Base-by-base conservation (phyloP, 2,113 vertebrate species). In the Abramis brama region DNA sequence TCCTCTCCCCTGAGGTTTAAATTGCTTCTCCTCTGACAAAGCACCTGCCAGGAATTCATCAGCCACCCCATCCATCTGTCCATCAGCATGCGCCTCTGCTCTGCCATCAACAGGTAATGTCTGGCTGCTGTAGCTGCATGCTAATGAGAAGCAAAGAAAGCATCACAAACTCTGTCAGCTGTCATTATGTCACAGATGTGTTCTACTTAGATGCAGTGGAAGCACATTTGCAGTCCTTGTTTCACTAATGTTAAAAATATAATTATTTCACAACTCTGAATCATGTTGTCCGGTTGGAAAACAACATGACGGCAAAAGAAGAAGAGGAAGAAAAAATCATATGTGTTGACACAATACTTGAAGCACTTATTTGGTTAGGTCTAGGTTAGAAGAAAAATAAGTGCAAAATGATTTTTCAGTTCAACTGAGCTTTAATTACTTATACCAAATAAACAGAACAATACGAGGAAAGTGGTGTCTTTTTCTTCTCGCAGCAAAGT, bases 11-110 rank as follows among this genome's bases (percentile, higher is more conserved):
- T 74, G 86, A 91, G 93, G 91, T 89, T 93, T 89, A 95, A 94
- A 96, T 95, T 95, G 93, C 95, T 94, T 90, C 91, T 92, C 87
- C 91, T 93, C 95, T 96, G 95, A 96, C 95, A 96, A 96, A 96
- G 95, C 94, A 94, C 94, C 94, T 96, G 95, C 93, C 95, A 94
- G 90, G 85, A 92, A 92, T 94, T 94, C 94, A 94, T 95, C 94
- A 94, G 92, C 89, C 81, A 92, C 89, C 91, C 93, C 93, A 95
- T 95, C 95, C 94, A 94, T 95, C 94, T 94, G 94, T 95, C 95
- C 94, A 96, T 96, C 95, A 95, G 94, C 66, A 86, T 82, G 80
- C 82, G 89, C 89, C 87, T 91, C 91, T 89, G 80, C 94, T 93
- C 92, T 89, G 91, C 89, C 93, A 92, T 95, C 94, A 94, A 94